Percentiles rank a stretch among this genome's conserved stretches.
These are phyloP conservation scores for Spizella passerina DNA, from an alignment of 2,797 vertebrate genomes.

Conservation along the genomic window DNA sequence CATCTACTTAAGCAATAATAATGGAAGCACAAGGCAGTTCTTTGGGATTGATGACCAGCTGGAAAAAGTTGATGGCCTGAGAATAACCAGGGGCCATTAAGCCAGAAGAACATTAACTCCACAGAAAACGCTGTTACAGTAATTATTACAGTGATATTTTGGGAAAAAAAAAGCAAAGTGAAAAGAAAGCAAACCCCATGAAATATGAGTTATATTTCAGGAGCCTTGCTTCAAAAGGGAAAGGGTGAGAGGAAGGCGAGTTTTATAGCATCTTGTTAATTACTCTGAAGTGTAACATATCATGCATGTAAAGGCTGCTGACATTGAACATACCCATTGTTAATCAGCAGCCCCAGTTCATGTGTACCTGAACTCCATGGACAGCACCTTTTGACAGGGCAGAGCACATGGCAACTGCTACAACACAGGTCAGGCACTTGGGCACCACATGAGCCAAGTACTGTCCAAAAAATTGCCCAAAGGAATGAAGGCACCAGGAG, in stretches of 20 bases:
- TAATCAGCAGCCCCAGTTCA: neutral
- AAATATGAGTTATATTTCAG: neutral
- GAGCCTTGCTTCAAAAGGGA: neutral
- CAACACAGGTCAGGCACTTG: neutral
- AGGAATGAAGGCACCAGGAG: neutral
- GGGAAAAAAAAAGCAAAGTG: neutral
- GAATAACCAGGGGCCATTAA: constrained; percentile 76
- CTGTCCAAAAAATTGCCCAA: neutral
- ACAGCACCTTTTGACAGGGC: neutral
- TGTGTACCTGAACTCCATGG: neutral
- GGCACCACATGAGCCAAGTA: neutral
- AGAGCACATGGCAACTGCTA: neutral
- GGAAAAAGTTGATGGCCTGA: constrained; percentile 70
- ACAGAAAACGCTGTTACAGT: constrained; percentile 62
- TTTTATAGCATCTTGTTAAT: neutral
- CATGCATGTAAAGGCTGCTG: neutral
- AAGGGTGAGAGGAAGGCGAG: neutral
- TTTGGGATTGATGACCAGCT: constrained; percentile 69
- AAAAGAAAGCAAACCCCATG: neutral
- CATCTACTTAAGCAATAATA: constrained; percentile 52
- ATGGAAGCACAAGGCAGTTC: constrained; percentile 48
- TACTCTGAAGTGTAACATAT: neutral
- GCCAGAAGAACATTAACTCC: constrained; percentile 73
- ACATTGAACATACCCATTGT: neutral
- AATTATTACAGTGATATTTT: constrained; percentile 63